Evolutionary conservation across 2,888 invertebrate species (phyloP), one percentile per base, ranked within the genome.

Genomic region (Torymus texanus): DNA sequence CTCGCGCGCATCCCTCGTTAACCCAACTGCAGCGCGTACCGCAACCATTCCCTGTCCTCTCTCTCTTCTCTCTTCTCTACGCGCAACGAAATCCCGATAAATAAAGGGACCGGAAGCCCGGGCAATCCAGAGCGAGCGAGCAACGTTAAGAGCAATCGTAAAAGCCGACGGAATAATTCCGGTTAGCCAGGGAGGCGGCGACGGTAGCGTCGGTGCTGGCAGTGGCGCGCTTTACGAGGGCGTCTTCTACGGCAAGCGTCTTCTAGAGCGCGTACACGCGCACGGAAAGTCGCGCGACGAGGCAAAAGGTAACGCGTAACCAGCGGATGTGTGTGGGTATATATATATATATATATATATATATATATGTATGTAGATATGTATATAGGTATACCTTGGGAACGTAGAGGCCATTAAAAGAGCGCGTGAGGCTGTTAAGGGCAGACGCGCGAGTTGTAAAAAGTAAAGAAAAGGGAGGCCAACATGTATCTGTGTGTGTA

Each of bases 101-200:
- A 71, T 71, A 61, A 71, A 71, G 59, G 70, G 55, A 51, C 65
- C 24, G 65, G 18, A 66, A 51, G 14, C 67, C 55, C n/a, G 41
- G n/a, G 67, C 16, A 50, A 61, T 29, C 51, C 53, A 16, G 16
- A 56, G 21, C 4, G 16, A 56, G 21, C 4, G 8, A 14, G 62
- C 68, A 56, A 70, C 62, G 61, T 62, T 61, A 63, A 75, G 67
- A 18, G 59, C 29, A 77, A 71, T 77, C 77, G 77, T 77, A 77
- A 77, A 77, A 77, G 59, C 24, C 50, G 29, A 29, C 53, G 65
- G 71, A 59, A 72, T 65, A 59, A 71, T 77, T 77, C 65, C 29
- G 74, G 73, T 55, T 74, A 55, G 65, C 73, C 55, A 51, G 13
- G 51, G 41, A 41, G 41, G 29, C 29, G 29, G 4, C 29, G n/a